phyloP scores from a whole-genome alignment of 2,113 vertebrate genomes.

The Tricholaema leucomelas region DNA sequence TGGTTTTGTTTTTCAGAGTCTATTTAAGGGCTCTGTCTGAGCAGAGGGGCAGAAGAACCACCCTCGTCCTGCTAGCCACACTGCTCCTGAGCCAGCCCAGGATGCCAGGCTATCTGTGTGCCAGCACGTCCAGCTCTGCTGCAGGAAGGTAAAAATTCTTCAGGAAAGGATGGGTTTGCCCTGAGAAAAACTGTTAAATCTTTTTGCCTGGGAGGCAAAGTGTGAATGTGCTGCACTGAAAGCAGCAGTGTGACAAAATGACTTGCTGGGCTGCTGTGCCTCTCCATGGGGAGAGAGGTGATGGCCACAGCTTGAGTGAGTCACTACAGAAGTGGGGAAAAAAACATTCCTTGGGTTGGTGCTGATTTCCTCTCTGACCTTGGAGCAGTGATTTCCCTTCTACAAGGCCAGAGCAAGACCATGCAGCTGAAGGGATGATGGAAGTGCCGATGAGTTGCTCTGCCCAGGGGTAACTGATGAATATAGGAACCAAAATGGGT shows the following conservation, averaged over 20 bases:
- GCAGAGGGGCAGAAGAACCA: no score
- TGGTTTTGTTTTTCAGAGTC: background rate
- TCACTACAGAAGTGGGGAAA: background rate
- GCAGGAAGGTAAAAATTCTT: background rate
- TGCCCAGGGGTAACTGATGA: background rate
- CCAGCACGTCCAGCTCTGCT: constrained; percentile 20
- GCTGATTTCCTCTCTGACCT: background rate
- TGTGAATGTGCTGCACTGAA: background rate
- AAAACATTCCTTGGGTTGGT: background rate
- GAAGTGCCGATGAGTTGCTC: background rate
- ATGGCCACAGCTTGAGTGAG: rapidly evolving
- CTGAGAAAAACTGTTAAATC: background rate
- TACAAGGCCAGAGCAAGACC: background rate
- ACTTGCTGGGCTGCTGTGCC: background rate
- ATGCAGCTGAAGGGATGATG: background rate
- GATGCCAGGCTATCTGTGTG: background rate
- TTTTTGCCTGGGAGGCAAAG: background rate
- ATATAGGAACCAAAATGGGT: background rate
- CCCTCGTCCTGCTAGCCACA: no score
- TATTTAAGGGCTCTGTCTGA: background rate
- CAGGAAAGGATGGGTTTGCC: background rate
- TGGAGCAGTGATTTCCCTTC: background rate
- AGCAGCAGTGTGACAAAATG: background rate
- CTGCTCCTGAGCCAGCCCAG: no score
- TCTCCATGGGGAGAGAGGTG: background rate